Evolutionary conservation across 2,888 invertebrate genomes (phyloP), one percentile per base, ranked within the genome.

Genomic region (Molorchus minor): DNA sequence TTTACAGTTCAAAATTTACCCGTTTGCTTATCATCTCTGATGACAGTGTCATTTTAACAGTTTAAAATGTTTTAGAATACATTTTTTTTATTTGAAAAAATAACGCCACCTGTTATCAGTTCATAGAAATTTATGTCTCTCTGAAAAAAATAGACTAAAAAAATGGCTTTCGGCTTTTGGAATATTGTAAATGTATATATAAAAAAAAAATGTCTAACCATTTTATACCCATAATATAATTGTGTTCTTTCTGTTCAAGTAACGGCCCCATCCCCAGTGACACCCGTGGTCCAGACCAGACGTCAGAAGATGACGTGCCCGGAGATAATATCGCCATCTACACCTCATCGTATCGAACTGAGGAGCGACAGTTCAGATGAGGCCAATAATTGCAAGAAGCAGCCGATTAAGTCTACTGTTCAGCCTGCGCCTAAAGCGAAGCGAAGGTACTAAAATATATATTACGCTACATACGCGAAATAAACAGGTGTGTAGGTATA

Each of bases 281-380:
- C 73, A 0, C 71, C 72, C 3, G 43, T 68, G 8, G 62, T 68
- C 8, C 68, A 67, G 54, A 69, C 66, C 3, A 64, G 67, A 35
- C 62, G 68, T 8, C 61, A 65, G 41, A 71, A 68, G 33, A 56
- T 64, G 56, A 56, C 36, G 10, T 57, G 55, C 46, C 53, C 46
- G 3, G 61, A 63, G 38, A 64, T 64, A 15, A 30, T 40, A 7
- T 68, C 75, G 5, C 74, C 75, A n/a, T 60, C 73, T 3, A 78
- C 77, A 12, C 77, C 79, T 1, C 79, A 79, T 54, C 68, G 79
- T 33, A 79, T 79, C 46, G 76, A 79, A 63, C 57, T 77, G 36
- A 56, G 71, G 40, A 63, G 15, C 35, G 68, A 70, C 5, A 62
- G 54, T 35, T 45, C 57, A 3, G 71, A 71, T 13, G 64, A 65